Percentiles rank a stretch among this genome's conserved stretches.
These are phyloP conservation scores for Phyllostomus discolor DNA, from an alignment of 2,113 vertebrate genomes.

Conservation along the genomic window DNA sequence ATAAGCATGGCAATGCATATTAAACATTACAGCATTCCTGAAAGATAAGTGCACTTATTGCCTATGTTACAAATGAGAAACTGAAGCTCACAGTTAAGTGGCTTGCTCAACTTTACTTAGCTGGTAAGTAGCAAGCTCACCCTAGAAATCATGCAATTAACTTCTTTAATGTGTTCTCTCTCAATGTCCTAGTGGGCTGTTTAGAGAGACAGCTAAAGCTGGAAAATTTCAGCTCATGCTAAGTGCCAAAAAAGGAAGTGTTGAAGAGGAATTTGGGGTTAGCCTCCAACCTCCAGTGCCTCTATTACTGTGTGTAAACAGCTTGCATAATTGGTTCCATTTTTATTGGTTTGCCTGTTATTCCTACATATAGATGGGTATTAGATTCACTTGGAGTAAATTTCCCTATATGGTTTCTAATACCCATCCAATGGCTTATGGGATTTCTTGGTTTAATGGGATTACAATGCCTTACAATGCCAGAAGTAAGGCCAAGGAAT, in stretches of 20 bases:
- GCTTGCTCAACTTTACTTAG: background rate
- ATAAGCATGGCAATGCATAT: background rate
- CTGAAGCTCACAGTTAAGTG: background rate
- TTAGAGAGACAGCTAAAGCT: background rate
- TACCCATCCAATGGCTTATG: background rate
- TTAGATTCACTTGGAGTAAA: background rate
- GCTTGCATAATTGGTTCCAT: background rate
- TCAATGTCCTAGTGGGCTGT: background rate
- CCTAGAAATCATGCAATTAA: background rate
- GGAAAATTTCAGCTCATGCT: no score
- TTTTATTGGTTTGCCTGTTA: background rate
- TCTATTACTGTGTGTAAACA: background rate
- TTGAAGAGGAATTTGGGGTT: background rate
- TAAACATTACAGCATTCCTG: background rate
- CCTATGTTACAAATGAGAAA: background rate
- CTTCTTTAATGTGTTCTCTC: accelerated
- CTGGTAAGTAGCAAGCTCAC: background rate
- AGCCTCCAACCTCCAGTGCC: background rate
- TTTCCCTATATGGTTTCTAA: background rate
- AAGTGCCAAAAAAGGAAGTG: background rate
- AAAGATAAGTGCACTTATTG: background rate
- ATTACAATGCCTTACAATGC: background rate
- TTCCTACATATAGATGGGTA: background rate
- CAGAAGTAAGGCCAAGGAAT: background rate
- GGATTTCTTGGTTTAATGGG: background rate